Evolutionary conservation across 2,797 vertebrate species (phyloP).

Genomic region (Pangasius larnaudii): DNA sequence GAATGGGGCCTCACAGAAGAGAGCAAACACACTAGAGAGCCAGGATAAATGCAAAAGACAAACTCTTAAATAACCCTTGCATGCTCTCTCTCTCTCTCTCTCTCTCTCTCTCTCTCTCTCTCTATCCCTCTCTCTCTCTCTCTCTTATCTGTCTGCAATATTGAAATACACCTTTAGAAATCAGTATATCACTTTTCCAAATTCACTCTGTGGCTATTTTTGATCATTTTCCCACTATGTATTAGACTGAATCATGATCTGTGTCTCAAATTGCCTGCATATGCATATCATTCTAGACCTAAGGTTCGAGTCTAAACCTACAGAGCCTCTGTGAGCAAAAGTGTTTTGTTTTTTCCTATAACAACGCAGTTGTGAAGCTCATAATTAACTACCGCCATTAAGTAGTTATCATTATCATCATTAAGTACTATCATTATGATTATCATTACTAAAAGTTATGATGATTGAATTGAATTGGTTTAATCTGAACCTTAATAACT

Average conservation of each 20-base stretch:
- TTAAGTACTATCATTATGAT: not conserved
- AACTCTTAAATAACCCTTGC: conserved; percentile 46
- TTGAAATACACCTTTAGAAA: not conserved
- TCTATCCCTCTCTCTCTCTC: conserved; percentile 27
- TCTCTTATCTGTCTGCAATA: conserved; percentile 6
- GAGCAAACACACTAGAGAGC: conserved; percentile 73
- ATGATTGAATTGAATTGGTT: not conserved
- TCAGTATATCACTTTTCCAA: not conserved
- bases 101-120: conserved; percentile 46
- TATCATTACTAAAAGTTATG: not conserved
- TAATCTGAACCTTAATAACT: not conserved
- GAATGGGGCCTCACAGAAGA: conserved; percentile 77
- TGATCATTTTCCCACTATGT: too few species aligned
- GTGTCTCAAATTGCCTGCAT: not conserved
- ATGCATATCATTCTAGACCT: not conserved
- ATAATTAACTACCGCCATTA: not conserved
- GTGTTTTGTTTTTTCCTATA: not conserved
- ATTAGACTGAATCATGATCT: not conserved
- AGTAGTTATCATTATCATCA: conserved; percentile 4
- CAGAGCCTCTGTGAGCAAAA: not conserved
- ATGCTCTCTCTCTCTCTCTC: conserved; percentile 5
- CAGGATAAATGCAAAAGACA: conserved; percentile 46
- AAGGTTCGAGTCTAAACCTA: too few species aligned
- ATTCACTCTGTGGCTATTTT: not conserved
- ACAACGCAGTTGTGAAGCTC: not conserved